Base-by-base conservation (phyloP, 2,113 vertebrate species). In the Anseranas semipalmata region DNA sequence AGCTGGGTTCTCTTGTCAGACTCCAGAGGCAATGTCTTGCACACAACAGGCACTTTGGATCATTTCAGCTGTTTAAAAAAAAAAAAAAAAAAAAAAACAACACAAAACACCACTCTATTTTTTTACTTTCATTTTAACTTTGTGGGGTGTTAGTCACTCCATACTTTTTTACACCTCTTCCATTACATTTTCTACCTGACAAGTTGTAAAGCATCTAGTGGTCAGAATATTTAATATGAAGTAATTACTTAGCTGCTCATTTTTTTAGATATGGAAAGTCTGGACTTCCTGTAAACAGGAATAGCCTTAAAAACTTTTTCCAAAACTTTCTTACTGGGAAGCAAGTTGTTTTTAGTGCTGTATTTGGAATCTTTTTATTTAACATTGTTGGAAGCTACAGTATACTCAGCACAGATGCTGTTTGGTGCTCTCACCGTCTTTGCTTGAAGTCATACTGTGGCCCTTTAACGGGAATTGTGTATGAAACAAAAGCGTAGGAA, bases 51-150 rank as follows among this genome's bases (percentile, higher is more conserved):
- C 75, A 78, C 87, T 97, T 96, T 53, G 90, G 74, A 93, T 85
- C 85, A 35, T 93, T 97, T 90, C 83, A 85, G 70, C 95, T 96
- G 85, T 91, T 97, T 89, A 78, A 63, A 72, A 87, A 91, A 67
- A 71, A 32, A 33, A n/a, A 12, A 75, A 89, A 65, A 71, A n/a
- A 37, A 28, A 12, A 72, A 74, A 9, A 60, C 74, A 71, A 45
- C 45, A 18, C 45, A 45, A 45, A 45, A 45, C 85, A 95, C 92
- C 39, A 55, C n/a, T 48, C 56, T 92, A 78, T 76, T 85, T 75
- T 46, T 60, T 24, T 50, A 18, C 68, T 87, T 95, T 95, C 55
- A 83, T 68, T 95, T 84, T 92, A 66, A 70, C 70, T 97, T 96
- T 77, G 87, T 85, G 81, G 92, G 70, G 39, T 96, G 86, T 95